These are phyloP conservation scores for Crenichthys baileyi DNA, from an alignment of 2,797 vertebrate species.

Conservation along the genomic window DNA sequence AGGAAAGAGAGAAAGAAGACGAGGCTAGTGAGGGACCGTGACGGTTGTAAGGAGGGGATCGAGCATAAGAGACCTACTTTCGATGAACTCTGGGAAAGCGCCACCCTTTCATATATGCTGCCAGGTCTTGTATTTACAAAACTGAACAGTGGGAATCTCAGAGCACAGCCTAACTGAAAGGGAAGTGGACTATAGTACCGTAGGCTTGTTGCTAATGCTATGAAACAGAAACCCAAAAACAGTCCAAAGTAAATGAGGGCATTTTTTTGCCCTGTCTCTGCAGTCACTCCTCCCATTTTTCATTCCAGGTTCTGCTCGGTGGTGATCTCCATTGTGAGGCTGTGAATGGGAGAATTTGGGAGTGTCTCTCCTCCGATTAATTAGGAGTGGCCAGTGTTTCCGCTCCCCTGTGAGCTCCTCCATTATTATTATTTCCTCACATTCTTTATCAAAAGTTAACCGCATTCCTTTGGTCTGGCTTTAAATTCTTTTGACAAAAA, in stretches of 20 bases:
- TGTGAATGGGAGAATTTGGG: constrained; percentile 86
- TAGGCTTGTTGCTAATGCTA: constrained; percentile 67
- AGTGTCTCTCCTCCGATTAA: constrained; percentile 86
- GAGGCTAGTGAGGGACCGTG: constrained; percentile 16
- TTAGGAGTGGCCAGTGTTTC: constrained; percentile 84
- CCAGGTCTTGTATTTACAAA: constrained; percentile 79
- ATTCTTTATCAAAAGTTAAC: constrained; percentile 79
- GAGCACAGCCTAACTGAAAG: constrained; percentile 67
- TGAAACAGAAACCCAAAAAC: constrained; percentile 71
- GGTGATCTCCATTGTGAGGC: constrained; percentile 86
- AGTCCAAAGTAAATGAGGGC: constrained; percentile 64
- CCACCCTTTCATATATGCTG: constrained; percentile 69
- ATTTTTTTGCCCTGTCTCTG: constrained; percentile 50
- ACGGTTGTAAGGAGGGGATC: constrained; percentile 20
- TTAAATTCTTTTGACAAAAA: constrained; percentile 75
- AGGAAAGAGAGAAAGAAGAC: constrained; percentile 45
- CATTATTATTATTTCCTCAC: constrained; percentile 82
- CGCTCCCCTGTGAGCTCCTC: constrained; percentile 80
- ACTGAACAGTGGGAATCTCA: constrained; percentile 74
- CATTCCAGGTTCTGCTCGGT: constrained; percentile 87
- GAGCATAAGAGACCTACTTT: constrained; percentile 60
- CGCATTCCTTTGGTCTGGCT: constrained; percentile 73
- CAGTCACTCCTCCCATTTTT: constrained; percentile 83
- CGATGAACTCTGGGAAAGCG: constrained; percentile 73
- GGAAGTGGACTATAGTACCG: constrained; percentile 51